These are phyloP conservation scores for Ataeniobius toweri DNA, from an alignment of 2,797 vertebrate species.

Conservation along the genomic window DNA sequence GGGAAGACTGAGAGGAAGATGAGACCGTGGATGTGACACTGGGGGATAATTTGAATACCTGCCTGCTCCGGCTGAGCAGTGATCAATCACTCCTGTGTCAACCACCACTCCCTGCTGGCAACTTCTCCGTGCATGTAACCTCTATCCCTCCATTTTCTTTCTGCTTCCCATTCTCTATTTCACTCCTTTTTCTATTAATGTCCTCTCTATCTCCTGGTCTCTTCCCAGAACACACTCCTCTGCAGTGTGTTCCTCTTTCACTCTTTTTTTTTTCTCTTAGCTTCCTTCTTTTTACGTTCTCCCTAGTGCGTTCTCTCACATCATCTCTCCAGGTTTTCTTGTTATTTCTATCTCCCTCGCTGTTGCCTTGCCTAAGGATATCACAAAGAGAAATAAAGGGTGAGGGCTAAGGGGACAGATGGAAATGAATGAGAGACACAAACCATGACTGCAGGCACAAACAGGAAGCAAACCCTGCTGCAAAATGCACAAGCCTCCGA, in stretches of 20 bases:
- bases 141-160: slow-evolving; percentile 28
- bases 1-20: slow-evolving; percentile 41
- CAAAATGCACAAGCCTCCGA: slow-evolving; percentile 7
- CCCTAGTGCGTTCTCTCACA: slow-evolving; percentile 36
- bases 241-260: slow-evolving; percentile 52
- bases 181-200: slow-evolving; percentile 35
- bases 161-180: slow-evolving; percentile 31
- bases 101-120: slow-evolving; percentile 62
- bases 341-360: slow-evolving; percentile 52
- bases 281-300: slow-evolving; percentile 35
- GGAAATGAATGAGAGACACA: slow-evolving; percentile 49
- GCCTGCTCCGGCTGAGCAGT: slow-evolving; percentile 65
- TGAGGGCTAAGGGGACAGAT: slow-evolving; percentile 49
- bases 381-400: slow-evolving; percentile 36
- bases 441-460: slow-evolving; percentile 22
- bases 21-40: slow-evolving; percentile 55
- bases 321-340: slow-evolving; percentile 59
- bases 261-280: slow-evolving; percentile 16
- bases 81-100: slow-evolving; percentile 76
- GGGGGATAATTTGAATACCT: slow-evolving; percentile 77
- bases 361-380: slow-evolving; percentile 57
- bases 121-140: slow-evolving; percentile 52
- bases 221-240: neutral
- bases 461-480: slow-evolving; percentile 23
- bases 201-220: slow-evolving; percentile 39